A percentile compares a stretch with the other conserved stretches of the same genome.
These are phyloP conservation scores for Paedocypris sp. DNA, from an alignment of 2,113 vertebrate species.

Conservation along the genomic window DNA sequence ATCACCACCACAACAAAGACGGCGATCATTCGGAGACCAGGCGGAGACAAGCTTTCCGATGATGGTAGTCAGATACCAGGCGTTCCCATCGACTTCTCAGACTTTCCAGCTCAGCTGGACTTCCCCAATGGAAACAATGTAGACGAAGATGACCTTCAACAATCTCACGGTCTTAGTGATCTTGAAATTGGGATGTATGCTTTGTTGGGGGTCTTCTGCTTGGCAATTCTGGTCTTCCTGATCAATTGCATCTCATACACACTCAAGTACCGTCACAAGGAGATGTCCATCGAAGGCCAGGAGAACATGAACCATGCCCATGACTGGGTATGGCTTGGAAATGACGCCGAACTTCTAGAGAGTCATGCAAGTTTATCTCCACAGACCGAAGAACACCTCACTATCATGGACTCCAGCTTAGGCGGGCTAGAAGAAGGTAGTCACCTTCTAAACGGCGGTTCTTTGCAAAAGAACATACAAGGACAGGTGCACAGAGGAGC, in stretches of 20 bases:
- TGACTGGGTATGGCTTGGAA: constrained; percentile 96
- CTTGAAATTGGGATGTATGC: constrained; percentile 97
- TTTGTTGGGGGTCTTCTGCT: constrained; percentile 88
- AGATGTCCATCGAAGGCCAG: constrained; percentile 79
- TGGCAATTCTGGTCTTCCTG: constrained; percentile 93
- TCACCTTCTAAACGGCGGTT: constrained; percentile 70
- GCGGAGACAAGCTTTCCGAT: constrained; percentile 58
- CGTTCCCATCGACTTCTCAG: constrained; percentile 77
- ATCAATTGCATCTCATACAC: constrained; percentile 92
- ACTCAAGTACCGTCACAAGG: constrained; percentile 86
- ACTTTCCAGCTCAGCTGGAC: constrained; percentile 83
- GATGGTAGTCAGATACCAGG: constrained; percentile 63
- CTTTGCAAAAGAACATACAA: constrained; percentile 59
- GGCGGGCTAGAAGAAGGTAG: constrained; percentile 63
- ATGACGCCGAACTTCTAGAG: constrained; percentile 79
- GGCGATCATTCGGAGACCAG: constrained; percentile 52
- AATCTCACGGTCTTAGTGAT: constrained; percentile 72
- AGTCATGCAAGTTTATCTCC: constrained; percentile 59
- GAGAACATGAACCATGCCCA: constrained; percentile 78
- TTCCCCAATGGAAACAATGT: constrained; percentile 61
- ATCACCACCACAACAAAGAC: constrained; percentile 67
- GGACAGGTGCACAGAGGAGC: constrained; percentile 62
- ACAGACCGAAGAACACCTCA: constrained; percentile 71
- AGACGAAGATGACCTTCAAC: constrained; percentile 64
- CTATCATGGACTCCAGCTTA: constrained; percentile 70